These are phyloP conservation scores for Aegithalos caudatus DNA, from an alignment of 2,113 vertebrate species.

Conservation along the genomic window DNA sequence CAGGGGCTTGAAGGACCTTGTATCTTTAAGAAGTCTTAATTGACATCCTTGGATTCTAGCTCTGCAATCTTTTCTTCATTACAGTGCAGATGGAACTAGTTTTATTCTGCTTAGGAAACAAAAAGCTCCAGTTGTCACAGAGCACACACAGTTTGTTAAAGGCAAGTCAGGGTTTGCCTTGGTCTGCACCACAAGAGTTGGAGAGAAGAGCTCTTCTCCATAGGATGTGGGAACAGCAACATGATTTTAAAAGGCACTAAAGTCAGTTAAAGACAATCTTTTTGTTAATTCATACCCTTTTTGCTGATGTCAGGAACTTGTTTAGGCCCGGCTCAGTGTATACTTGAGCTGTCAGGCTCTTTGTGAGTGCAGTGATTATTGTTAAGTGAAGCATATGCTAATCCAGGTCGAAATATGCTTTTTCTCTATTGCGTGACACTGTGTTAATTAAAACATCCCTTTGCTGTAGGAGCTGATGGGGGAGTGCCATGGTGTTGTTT, in stretches of 20 bases:
- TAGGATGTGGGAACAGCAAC: neutral
- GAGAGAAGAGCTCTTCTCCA: neutral
- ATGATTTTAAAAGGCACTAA: neutral
- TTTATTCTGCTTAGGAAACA: neutral
- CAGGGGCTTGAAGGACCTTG: neutral
- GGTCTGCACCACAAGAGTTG: neutral
- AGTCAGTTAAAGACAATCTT: neutral
- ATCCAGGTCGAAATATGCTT: slow-evolving; percentile 25
- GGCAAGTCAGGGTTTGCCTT: neutral
- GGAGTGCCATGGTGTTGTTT: neutral
- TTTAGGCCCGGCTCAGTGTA: neutral
- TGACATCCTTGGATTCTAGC: neutral
- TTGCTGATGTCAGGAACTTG: neutral
- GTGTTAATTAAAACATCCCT: slow-evolving; percentile 21
- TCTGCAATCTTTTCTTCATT: neutral
- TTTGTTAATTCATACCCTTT: neutral
- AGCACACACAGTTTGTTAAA: neutral
- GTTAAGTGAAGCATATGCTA: slow-evolving; percentile 30
- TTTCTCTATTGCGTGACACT: neutral
- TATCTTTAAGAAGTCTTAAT: neutral
- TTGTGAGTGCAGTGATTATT: neutral
- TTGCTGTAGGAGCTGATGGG: neutral
- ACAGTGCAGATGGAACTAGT: neutral
- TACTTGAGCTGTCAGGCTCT: slow-evolving; percentile 14
- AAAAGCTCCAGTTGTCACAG: neutral